These are phyloP conservation scores for Pachyseris speciosa DNA, from an alignment of 64 coral and sea anemone species.

Conservation along the genomic window DNA sequence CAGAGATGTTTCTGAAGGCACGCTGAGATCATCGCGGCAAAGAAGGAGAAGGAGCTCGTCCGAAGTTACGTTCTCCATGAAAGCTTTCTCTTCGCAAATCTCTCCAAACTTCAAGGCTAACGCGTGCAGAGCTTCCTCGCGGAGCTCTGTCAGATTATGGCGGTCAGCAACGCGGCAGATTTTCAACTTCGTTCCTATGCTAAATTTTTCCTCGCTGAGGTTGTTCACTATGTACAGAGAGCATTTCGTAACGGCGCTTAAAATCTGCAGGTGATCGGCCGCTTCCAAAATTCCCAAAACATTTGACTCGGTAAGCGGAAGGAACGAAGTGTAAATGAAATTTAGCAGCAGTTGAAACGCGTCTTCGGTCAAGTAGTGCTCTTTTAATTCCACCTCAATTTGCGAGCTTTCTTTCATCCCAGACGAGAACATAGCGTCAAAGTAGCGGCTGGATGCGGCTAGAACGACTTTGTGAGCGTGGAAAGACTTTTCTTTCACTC, in stretches of 20 bases:
- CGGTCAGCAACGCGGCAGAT: conserved; percentile 45
- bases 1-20: conserved; percentile 49
- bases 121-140: conserved; percentile 11
- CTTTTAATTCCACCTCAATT: conserved; percentile 37
- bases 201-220: conserved; percentile 26
- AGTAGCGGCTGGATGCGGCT: conserved; percentile 39
- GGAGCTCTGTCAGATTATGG: conserved; percentile 46
- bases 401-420: conserved; percentile 55
- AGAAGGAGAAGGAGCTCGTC: conserved; percentile 38
- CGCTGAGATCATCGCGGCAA: conserved; percentile 31
- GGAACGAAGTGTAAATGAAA: conserved; percentile 47
- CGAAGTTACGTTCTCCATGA: conserved; percentile 37
- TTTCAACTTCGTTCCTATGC: conserved; percentile 23
- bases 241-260: conserved; percentile 15
- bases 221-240: conserved; percentile 42
- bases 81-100: conserved; percentile 2
- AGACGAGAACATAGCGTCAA: conserved; percentile 63
- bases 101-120: conserved; percentile 39
- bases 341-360: conserved; percentile 19
- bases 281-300: conserved; percentile 59
- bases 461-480: conserved; percentile 55
- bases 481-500: conserved; percentile 31
- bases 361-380: not conserved
- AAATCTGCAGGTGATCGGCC: conserved; percentile 51
- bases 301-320: conserved; percentile 35